phyloP scores from a whole-genome alignment of 2,888 invertebrate species.

The Leptopilina myrica region DNA sequence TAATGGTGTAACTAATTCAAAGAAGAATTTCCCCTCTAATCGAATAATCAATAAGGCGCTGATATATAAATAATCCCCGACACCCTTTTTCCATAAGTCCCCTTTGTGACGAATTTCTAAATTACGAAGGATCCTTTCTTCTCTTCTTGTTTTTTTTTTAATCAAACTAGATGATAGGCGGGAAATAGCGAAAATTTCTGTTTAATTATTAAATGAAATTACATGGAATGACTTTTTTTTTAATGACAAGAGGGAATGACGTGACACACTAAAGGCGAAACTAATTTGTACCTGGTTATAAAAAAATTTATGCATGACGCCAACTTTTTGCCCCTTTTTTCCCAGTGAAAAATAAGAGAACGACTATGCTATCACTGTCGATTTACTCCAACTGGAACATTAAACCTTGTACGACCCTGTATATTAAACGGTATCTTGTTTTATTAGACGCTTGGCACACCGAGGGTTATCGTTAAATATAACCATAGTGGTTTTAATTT shows the following conservation, averaged over 20 bases:
- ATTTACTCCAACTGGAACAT: slow-evolving; percentile 53
- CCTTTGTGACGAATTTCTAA: too few relatives aligned
- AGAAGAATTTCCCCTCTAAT: too few relatives aligned
- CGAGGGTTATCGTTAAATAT: slow-evolving; percentile 62
- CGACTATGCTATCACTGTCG: slow-evolving; percentile 49
- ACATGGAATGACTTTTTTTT: neutral
- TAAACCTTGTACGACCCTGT: slow-evolving; percentile 58
- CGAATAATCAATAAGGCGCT: too few relatives aligned
- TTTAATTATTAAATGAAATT: slow-evolving; percentile 15
- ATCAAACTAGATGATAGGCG: neutral
- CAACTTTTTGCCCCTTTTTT: neutral
- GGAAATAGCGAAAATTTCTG: neutral
- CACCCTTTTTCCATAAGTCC: too few relatives aligned
- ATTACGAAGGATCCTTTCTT: too few relatives aligned
- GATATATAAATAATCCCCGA: too few relatives aligned
- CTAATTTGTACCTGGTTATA: slow-evolving; percentile 15
- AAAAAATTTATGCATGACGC: slow-evolving; percentile 14
- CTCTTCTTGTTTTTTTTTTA: too few relatives aligned
- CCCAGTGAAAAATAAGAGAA: slow-evolving; percentile 42
- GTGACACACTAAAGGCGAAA: neutral
- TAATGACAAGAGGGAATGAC: neutral
- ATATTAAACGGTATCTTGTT: slow-evolving; percentile 59
- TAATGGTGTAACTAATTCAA: too few relatives aligned
- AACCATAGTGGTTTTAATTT: slow-evolving; percentile 66
- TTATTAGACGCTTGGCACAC: slow-evolving; percentile 61